A percentile compares a stretch with the other conserved stretches of the same genome.
Evolutionary conservation across 2,113 vertebrate species (phyloP).

Genomic region (Motacilla alba): DNA sequence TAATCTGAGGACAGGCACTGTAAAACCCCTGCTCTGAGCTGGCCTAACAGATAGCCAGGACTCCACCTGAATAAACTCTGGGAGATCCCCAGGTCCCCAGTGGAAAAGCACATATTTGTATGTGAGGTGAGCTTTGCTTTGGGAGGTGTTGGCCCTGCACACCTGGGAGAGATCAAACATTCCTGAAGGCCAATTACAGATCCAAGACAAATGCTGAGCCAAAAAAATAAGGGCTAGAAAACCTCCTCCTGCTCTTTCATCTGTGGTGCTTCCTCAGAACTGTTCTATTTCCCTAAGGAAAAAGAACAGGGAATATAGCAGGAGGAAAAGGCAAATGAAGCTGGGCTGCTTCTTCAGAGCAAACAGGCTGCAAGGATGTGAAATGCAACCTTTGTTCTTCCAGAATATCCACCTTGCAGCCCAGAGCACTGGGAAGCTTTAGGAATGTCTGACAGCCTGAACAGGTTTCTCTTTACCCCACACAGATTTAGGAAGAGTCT

Average conservation of each 20-base stretch:
- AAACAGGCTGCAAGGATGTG: neutral
- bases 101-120: neutral
- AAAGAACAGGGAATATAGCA: neutral
- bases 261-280: neutral
- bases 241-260: neutral
- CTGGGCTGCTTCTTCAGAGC: neutral
- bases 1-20: neutral
- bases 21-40: neutral
- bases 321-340: neutral
- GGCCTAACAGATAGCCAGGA: accelerated
- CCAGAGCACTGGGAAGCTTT: neutral
- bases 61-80: neutral
- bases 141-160: neutral
- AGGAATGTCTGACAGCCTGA: neutral
- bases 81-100: neutral
- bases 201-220: neutral
- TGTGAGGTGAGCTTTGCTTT: neutral
- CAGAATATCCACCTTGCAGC: neutral
- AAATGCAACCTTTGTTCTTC: neutral
- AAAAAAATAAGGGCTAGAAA: neutral
- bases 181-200: neutral
- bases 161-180: neutral
- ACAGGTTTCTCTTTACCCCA: neutral
- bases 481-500: neutral
- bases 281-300: neutral